Base-by-base conservation (phyloP, 2,797 vertebrate species). In the Sebastes minor region DNA sequence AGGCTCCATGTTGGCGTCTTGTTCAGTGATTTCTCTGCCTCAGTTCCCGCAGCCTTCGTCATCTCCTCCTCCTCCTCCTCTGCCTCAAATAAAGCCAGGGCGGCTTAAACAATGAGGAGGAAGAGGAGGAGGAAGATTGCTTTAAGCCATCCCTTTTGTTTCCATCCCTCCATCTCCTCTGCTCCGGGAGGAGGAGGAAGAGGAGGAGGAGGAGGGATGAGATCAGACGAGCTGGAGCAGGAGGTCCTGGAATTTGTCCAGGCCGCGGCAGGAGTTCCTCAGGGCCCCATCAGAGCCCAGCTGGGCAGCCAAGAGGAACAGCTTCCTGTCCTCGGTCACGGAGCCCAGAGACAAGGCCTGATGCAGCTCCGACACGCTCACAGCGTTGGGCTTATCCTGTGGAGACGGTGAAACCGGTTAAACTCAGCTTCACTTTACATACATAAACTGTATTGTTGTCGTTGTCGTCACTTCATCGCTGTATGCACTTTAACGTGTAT, bases 221-320 rank as follows among this genome's bases (percentile, higher is more conserved):
- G 78, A 86, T 94, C 95, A 97, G 53, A 97, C 88, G 60, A 98
- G 94, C 78, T 96, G 92, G 60, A 97, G 85, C 61, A 98, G 95
- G 57, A 97, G 91, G 49, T 91, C 96, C 92, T 95, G 96, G 90
- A 98, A 90, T 3, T 81, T 94, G 82, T 97, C 94, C 53, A 97
- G 93, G 9, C 95, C 93, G n/a, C 83, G 91, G 76, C 86, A 78
- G 6, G 93, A 92, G 76, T 74, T 91, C 52, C 91, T 87, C 79
- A 61, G 84, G 46, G 77, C 63, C 5, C 74, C 84, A 0, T 94
- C 93, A 2, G 94, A 94, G 23, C 93, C 96, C 2, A 97, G 91
- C 82, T 97, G 97, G 65, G 96, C 95, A 0, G 95, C 96, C 81
- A 98, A 71, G 53, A 98, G 87, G 87, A 97, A 97, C 76, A 97